A percentile compares a stretch with the other conserved stretches of the same genome.
These are phyloP conservation scores for Cromileptes altivelis DNA, from an alignment of 2,113 vertebrate genomes.

Conservation along the genomic window DNA sequence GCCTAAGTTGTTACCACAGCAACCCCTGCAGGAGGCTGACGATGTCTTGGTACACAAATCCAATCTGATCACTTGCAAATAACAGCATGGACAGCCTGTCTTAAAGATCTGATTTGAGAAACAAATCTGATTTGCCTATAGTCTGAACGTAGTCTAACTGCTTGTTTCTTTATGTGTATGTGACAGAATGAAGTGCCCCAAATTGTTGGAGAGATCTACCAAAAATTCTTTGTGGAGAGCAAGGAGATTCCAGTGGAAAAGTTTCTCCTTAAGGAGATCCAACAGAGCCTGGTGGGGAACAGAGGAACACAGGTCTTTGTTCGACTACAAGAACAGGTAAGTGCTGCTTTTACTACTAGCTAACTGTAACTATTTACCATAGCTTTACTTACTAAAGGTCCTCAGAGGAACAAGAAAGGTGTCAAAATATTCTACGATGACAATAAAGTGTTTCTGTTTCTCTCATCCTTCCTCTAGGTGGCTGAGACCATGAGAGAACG, in stretches of 20 bases:
- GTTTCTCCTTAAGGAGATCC: slow-evolving; percentile 96
- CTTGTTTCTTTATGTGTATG: neutral
- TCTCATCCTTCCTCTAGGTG: slow-evolving; percentile 62
- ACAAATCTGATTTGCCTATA: too few relatives aligned
- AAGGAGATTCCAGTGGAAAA: slow-evolving; percentile 97
- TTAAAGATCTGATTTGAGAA: too few relatives aligned
- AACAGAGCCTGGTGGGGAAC: slow-evolving; percentile 98
- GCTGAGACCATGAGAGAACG: slow-evolving; percentile 93
- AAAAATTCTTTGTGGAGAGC: slow-evolving; percentile 98
- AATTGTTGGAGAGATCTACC: slow-evolving; percentile 98
- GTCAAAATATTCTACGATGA: neutral
- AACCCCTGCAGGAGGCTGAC: too few relatives aligned
- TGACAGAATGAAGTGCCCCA: slow-evolving; percentile 95
- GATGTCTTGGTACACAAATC: too few relatives aligned
- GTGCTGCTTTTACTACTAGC: neutral
- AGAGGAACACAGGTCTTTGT: slow-evolving; percentile 95
- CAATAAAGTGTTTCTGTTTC: neutral
- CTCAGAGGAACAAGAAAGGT: neutral
- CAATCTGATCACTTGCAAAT: too few relatives aligned
- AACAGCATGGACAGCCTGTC: too few relatives aligned
- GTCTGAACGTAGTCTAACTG: neutral
- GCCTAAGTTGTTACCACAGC: too few relatives aligned
- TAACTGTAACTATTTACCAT: neutral
- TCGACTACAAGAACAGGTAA: slow-evolving; percentile 92
- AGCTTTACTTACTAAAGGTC: neutral